Conservation (phyloP, 2,888 invertebrate species). For the Noctuana brunneofusca region DNA sequence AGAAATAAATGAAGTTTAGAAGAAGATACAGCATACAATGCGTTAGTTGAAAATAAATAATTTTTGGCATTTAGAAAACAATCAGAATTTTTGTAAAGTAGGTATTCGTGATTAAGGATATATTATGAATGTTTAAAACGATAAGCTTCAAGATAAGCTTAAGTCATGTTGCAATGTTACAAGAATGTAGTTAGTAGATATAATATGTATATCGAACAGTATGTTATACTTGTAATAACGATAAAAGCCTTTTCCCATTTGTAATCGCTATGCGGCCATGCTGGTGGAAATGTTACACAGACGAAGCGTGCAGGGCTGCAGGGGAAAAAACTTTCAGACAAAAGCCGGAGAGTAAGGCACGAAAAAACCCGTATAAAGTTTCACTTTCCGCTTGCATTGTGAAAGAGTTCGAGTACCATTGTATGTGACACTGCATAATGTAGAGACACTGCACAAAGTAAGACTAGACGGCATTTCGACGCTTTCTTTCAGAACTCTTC, state of each 20-base stretch:
- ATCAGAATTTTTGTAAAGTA: neutral
- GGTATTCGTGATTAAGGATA: neutral
- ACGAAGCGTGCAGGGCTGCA: slow-evolving; percentile 1
- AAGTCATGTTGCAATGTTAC: neutral
- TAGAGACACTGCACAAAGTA: slow-evolving; percentile 45
- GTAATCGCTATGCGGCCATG: slow-evolving; percentile 48
- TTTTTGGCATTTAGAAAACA: too few species aligned
- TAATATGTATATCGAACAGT: too few species aligned
- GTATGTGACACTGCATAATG: slow-evolving; percentile 40
- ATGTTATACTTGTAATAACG: too few species aligned
- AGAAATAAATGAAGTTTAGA: too few species aligned
- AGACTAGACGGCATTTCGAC: slow-evolving; percentile 52
- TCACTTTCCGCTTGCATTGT: slow-evolving; percentile 65
- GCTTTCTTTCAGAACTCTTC: slow-evolving; percentile 45
- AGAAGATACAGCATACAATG: too few species aligned
- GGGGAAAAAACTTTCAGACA: slow-evolving; percentile 45
- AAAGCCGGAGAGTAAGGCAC: slow-evolving; percentile 53
- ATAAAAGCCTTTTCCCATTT: slow-evolving; percentile 58
- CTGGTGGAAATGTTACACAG: slow-evolving; percentile 52
- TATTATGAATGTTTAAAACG: too few species aligned
- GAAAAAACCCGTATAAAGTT: slow-evolving; percentile 62
- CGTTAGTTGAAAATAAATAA: neutral
- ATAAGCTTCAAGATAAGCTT: too few species aligned
- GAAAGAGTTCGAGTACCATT: slow-evolving; percentile 49
- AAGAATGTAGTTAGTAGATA: slow-evolving; percentile 29